Base-by-base conservation (phyloP, 1,140 invertebrate genomes). In the Brachionus rubens region DNA sequence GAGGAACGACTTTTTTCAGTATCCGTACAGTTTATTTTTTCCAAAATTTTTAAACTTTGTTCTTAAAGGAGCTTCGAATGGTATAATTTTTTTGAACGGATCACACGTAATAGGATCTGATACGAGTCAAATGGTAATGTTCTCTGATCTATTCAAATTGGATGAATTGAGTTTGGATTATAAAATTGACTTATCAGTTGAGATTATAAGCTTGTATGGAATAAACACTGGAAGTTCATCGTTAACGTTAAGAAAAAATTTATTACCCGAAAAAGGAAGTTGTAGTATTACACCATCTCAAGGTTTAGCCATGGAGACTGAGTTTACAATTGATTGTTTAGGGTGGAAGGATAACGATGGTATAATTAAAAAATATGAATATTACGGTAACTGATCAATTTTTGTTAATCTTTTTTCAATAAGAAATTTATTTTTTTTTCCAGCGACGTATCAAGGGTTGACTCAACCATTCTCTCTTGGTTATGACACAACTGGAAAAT, bases 161-260 rank as follows among this genome's bases (percentile, higher is more conserved):
- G 59, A 65, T 26, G 33, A 43, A 41, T 43, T 36, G 14, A 19
- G 36, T 24, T 33, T 54, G 5, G 46, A 40, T 19, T 72, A 33
- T 19, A 72, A 72, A 72, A 72, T 72, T 21, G 68, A 72, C 12
- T 28, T 72, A 19, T 28, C 68, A 40, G 50, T 72, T 2, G 50
- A 19, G 10, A 36, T 52, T n/a, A 48, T 72, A 10, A 50, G n/a
- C 19, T 24, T 26, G 19, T 50, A 12, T 50, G 68, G 68, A 26
- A 72, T 72, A 9, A 54, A 33, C 9, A 19, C 47, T 33, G 68
- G 68, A 12, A 40, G 30, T 33, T 50, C 46, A 19, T 72, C 68
- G 12, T 33, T 72, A 36, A 50, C 3, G 21, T 72, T 72, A 24
- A 50, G 16, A 50, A 54, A 36, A 24, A 72, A 72, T 72, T 19